Evolutionary conservation across 2,797 vertebrate genomes (phyloP).

Genomic region (Ispidina lecontei): DNA sequence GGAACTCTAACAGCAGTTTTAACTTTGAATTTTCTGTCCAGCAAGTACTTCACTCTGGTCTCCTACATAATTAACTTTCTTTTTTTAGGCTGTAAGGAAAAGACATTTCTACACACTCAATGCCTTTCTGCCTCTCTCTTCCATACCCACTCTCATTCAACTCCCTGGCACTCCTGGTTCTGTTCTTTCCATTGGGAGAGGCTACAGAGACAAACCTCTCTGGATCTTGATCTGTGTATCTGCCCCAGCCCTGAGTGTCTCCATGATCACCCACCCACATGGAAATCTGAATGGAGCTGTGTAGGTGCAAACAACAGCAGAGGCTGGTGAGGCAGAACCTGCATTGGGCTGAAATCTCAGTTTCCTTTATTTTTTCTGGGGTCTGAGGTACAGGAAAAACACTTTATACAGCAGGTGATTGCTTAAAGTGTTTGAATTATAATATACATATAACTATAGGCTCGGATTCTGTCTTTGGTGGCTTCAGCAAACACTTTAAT

Average conservation of each 20-base stretch:
- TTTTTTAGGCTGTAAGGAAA: neutral
- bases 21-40: constrained; percentile 59
- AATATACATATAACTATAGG: fast-evolving
- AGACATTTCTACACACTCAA: neutral
- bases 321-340: neutral
- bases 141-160: neutral
- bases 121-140: neutral
- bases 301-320: neutral
- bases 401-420: neutral
- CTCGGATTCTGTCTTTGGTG: neutral
- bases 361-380: neutral
- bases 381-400: neutral
- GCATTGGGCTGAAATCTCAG: neutral
- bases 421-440: neutral
- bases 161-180: neutral
- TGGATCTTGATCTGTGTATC: neutral
- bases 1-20: constrained; percentile 51
- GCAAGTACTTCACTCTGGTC: constrained; percentile 46
- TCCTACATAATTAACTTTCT: constrained; percentile 28
- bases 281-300: neutral
- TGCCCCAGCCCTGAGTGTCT: neutral
- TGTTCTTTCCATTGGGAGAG: neutral
- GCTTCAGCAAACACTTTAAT: neutral
- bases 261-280: neutral
- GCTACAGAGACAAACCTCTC: neutral